These are phyloP conservation scores for Apostichopus japonicus DNA, from an alignment of 35 echinoderm and acorn worm species.

Conservation along the genomic window DNA sequence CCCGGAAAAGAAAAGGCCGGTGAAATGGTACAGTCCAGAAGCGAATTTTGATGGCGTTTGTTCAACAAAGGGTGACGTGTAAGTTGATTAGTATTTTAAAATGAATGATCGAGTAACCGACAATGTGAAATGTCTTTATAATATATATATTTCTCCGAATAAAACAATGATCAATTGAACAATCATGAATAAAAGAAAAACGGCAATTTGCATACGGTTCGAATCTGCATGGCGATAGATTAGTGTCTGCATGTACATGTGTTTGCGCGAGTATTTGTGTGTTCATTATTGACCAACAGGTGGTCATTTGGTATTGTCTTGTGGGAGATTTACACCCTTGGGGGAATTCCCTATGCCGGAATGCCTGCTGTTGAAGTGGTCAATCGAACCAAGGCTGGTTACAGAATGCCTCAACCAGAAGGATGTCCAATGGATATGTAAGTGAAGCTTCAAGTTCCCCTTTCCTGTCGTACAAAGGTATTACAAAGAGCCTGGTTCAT, in stretches of 20 bases:
- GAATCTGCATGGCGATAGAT: too few relatives aligned
- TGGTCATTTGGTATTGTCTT: slow-evolving; percentile 86
- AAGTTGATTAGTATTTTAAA: slow-evolving; percentile 38
- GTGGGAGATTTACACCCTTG: slow-evolving; percentile 74
- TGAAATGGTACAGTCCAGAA: slow-evolving; percentile 96
- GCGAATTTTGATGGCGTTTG: slow-evolving; percentile 77
- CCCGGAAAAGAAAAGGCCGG: slow-evolving; percentile 71
- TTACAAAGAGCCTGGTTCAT: too few relatives aligned
- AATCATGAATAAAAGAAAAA: too few relatives aligned
- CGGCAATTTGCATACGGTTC: too few relatives aligned
- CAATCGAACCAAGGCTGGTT: slow-evolving; percentile 56
- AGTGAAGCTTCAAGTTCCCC: not conserved
- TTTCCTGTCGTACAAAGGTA: too few relatives aligned
- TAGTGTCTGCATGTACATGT: too few relatives aligned
- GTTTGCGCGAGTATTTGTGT: not conserved
- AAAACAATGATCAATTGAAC: too few relatives aligned
- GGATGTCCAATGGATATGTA: slow-evolving; percentile 71
- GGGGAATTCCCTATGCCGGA: slow-evolving; percentile 63
- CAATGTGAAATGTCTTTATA: too few relatives aligned
- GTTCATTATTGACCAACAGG: slow-evolving; percentile 20
- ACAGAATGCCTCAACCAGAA: slow-evolving; percentile 69
- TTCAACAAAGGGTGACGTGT: slow-evolving; percentile 85
- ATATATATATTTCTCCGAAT: too few relatives aligned
- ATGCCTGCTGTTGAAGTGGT: slow-evolving; percentile 52
- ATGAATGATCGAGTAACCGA: too few relatives aligned